Evolutionary conservation across 2,797 vertebrate species (phyloP), one percentile per base, ranked within the genome.

Genomic region (Tinamus major): DNA sequence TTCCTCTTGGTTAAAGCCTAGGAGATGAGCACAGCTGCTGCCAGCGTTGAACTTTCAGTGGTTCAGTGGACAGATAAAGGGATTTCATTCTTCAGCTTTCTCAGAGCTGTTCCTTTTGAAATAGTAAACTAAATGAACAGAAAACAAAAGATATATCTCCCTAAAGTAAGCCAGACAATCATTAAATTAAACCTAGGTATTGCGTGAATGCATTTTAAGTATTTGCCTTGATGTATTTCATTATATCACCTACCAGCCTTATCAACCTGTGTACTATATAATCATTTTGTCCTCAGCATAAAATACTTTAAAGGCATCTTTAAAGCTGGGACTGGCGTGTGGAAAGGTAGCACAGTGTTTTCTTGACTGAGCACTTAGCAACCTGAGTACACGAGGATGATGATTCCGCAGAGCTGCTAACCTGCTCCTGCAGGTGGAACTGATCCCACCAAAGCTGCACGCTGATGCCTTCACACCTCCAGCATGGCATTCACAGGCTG

Each of bases 31-130:
- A 80, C 44, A 83, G 61, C 49, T 83, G 71, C 51, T 94, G 53
- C 44, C 65, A 83, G 27, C 80, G 49, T 67, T 87, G 49, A 89
- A 64, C 35, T 35, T 35, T 35, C 35, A 35, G 35, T 78, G 87
- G 87, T 62, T 92, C 89, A 87, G 13, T 33, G 59, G 69, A 91
- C 51, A 88, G 79, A 92, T 95, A 90, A 92, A 85, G 63, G 91
- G 82, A 86, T 91, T 94, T 94, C 51, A 88, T 81, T 86, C 70
- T 84, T 27, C 79, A 90, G 63, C 37, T 83, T 81, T 79, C 29
- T 55, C 18, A 79, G 49, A 85, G 59, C 65, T 21, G 39, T 19
- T 87, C 37, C n/a, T 76, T 92, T 72, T 78, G 77, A 93, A 94
- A 84, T 15, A 39, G 9, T 39, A 72, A 89, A 90, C 85, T 79